A percentile compares a stretch with the other conserved stretches of the same genome.
These are phyloP conservation scores for Diplazon laetatorius DNA, from an alignment of 2,888 invertebrate genomes.

Conservation along the genomic window DNA sequence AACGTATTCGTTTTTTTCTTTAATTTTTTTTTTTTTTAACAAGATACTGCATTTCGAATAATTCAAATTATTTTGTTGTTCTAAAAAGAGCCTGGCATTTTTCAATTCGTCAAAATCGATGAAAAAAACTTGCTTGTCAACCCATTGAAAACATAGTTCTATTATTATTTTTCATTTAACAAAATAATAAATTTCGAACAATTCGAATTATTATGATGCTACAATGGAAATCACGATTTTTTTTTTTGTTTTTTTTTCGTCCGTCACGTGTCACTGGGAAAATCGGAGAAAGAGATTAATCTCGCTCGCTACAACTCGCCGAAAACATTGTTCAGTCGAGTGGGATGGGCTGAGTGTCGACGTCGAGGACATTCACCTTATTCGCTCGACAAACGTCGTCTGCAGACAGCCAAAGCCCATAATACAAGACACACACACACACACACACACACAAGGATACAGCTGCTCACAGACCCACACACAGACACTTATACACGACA, in stretches of 20 bases:
- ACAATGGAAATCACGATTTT: background rate
- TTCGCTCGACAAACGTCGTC: slow-evolving; percentile 5
- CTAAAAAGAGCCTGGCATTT: too few species aligned
- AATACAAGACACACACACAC: background rate
- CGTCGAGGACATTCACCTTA: slow-evolving; percentile 9
- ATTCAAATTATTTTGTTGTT: background rate
- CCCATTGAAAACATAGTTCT: too few species aligned
- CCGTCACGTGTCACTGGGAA: background rate
- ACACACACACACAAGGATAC: background rate
- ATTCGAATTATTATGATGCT: background rate
- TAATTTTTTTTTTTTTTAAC: too few species aligned
- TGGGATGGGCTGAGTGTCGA: slow-evolving; percentile 4
- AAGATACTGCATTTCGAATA: too few species aligned
- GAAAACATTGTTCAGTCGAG: slow-evolving; percentile 21
- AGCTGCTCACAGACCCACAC: too few species aligned
- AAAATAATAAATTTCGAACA: too few species aligned
- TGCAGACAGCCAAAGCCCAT: background rate
- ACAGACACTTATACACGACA: background rate
- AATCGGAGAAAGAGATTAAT: slow-evolving; percentile 17
- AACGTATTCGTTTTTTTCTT: too few species aligned
- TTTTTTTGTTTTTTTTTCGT: too few species aligned
- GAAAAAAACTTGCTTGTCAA: too few species aligned
- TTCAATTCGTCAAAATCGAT: too few species aligned
- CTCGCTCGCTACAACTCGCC: background rate
- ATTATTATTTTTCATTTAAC: too few species aligned